Evolutionary conservation across 2,888 invertebrate genomes (phyloP).

Genomic region (Pandemis cinnamomeana): DNA sequence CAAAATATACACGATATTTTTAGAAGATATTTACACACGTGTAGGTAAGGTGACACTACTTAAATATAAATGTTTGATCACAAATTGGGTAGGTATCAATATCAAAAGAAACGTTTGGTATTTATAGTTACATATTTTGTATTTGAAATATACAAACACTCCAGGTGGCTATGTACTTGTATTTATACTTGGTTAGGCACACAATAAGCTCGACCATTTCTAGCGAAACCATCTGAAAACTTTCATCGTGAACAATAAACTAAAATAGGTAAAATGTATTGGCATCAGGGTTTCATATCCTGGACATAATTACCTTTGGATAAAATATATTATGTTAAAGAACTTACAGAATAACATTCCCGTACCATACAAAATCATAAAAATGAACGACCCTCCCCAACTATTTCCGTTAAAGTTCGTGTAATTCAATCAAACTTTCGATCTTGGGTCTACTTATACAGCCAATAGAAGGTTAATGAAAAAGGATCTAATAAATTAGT

Average conservation of each 20-base stretch:
- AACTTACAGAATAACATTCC: background rate
- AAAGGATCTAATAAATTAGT: conserved; percentile 48
- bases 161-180: background rate
- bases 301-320: background rate
- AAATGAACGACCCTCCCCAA: conserved; percentile 21
- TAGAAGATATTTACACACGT: background rate
- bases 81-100: conserved; percentile 1
- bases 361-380: conserved; percentile 26
- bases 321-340: background rate
- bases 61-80: background rate
- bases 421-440: conserved; percentile 42
- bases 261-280: background rate
- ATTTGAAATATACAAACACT: background rate
- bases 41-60: background rate
- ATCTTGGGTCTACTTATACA: conserved; percentile 40
- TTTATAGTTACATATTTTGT: background rate
- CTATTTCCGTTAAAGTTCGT: conserved; percentile 38
- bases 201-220: background rate
- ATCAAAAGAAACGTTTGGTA: background rate
- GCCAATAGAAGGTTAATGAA: conserved; percentile 45
- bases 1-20: background rate
- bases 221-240: background rate
- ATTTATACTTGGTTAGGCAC: too few species aligned
- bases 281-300: background rate
- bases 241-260: background rate